These are phyloP conservation scores for Leptosomus discolor DNA, from an alignment of 2,113 vertebrate species.

Conservation along the genomic window DNA sequence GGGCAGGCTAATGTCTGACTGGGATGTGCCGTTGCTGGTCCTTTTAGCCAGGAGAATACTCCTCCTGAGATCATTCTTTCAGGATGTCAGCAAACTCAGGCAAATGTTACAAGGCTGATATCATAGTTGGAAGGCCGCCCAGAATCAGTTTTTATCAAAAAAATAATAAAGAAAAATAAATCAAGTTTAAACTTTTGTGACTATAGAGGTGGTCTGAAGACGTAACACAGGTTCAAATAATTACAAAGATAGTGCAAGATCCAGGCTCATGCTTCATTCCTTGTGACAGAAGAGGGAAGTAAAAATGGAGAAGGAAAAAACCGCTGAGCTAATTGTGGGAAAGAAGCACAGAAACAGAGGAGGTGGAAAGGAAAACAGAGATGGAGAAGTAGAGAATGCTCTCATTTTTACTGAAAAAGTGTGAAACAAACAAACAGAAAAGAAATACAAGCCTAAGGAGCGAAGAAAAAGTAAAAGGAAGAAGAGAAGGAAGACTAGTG, in stretches of 20 bases:
- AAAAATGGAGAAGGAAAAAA: not conserved
- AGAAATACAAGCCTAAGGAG: not conserved
- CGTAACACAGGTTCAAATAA: not conserved
- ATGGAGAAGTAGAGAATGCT: not conserved
- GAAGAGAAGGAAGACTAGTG: not conserved
- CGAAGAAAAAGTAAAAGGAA: not conserved
- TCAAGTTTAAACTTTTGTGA: not conserved
- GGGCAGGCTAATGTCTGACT: not conserved
- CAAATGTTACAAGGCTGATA: constrained; percentile 2
- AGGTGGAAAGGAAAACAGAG: not conserved
- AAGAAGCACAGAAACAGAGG: not conserved
- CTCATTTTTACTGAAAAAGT: not conserved
- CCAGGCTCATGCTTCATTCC: not conserved
- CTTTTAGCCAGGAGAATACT: constrained; percentile 9
- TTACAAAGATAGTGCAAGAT: not conserved
- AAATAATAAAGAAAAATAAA: not conserved
- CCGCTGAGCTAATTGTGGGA: not conserved
- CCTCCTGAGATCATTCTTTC: constrained; percentile 8
- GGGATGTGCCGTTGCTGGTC: not conserved
- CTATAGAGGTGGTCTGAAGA: not conserved
- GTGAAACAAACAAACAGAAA: not conserved
- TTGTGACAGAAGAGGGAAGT: not conserved
- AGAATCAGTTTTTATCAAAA: not conserved
- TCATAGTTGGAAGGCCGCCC: constrained; percentile 44
- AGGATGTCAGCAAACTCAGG: constrained; percentile 42